These are phyloP conservation scores for Apamea sordens DNA, from an alignment of 2,888 invertebrate genomes.

Conservation along the genomic window DNA sequence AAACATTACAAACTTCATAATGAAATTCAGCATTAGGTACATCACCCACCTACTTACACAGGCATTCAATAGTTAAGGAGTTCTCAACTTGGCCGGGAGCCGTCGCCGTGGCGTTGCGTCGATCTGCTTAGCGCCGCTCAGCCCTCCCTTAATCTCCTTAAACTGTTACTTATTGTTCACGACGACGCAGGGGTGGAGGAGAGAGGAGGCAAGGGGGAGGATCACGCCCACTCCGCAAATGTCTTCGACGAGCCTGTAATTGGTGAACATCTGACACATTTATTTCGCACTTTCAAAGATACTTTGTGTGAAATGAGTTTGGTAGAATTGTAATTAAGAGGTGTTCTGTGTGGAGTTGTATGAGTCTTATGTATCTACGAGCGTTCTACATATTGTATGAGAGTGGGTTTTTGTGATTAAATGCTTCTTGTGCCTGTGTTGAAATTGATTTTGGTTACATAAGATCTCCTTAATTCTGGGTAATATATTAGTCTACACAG, in stretches of 20 bases:
- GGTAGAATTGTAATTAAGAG: slow-evolving; percentile 53
- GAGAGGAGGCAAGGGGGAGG: slow-evolving; percentile 53
- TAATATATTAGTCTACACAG: neutral
- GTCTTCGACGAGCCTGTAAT: slow-evolving; percentile 64
- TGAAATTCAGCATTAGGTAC: slow-evolving; percentile 57
- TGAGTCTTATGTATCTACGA: slow-evolving; percentile 1
- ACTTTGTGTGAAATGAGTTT: slow-evolving; percentile 55
- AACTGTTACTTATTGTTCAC: slow-evolving; percentile 73
- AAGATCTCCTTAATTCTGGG: neutral
- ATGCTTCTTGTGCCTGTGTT: neutral
- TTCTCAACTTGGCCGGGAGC: slow-evolving; percentile 44
- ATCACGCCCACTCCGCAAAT: slow-evolving; percentile 68
- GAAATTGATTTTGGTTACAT: neutral
- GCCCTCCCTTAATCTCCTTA: slow-evolving; percentile 72
- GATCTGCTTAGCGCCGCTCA: slow-evolving; percentile 65
- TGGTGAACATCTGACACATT: slow-evolving; percentile 64
- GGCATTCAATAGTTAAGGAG: slow-evolving; percentile 44
- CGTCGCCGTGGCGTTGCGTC: slow-evolving; percentile 51
- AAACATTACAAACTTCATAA: slow-evolving; percentile 49
- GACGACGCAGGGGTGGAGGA: slow-evolving; percentile 25
- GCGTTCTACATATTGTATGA: slow-evolving; percentile 11
- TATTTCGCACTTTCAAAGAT: slow-evolving; percentile 58
- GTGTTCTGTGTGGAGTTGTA: slow-evolving; percentile 6
- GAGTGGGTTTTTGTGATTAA: slow-evolving; percentile 15
- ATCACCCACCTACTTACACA: slow-evolving; percentile 33